These are phyloP conservation scores for Monopis laevigella DNA, from an alignment of 2,888 invertebrate species.

Conservation along the genomic window DNA sequence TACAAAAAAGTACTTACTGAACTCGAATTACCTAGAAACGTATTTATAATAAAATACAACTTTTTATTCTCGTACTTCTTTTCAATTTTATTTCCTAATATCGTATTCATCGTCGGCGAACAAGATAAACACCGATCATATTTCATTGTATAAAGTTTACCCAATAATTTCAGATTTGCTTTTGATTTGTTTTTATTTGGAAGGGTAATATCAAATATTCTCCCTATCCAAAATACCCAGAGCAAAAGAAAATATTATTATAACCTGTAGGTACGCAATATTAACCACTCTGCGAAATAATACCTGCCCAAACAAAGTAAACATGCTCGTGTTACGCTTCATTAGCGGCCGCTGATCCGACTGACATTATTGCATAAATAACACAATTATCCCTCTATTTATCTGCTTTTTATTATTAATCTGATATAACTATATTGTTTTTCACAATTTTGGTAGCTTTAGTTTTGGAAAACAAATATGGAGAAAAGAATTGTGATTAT, in stretches of 20 bases:
- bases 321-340: conserved; percentile 35
- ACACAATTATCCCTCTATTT: too few species aligned
- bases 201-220: conserved; percentile 28
- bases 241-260: conserved; percentile 31
- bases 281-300: conserved; percentile 25
- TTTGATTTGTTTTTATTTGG: conserved; percentile 29
- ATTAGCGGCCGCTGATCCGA: conserved; percentile 25
- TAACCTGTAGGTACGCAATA: conserved; percentile 25
- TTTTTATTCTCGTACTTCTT: neutral
- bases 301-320: conserved; percentile 28
- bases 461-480: neutral
- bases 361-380: conserved; percentile 25
- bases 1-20: conserved; percentile 3
- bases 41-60: neutral
- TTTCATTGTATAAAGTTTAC: conserved; percentile 16
- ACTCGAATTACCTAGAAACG: neutral
- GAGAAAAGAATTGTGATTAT: conserved; percentile 13
- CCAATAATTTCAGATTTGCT: conserved; percentile 22
- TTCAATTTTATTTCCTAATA: conserved; percentile 8
- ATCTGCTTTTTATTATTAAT: neutral
- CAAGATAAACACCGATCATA: conserved; percentile 14
- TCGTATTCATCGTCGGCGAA: conserved; percentile 3
- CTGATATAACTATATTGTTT: neutral
- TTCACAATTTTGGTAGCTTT: neutral
- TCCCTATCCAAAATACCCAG: conserved; percentile 24